A percentile compares a stretch with the other conserved stretches of the same genome.
Conservation (phyloP, 2,888 invertebrate species). For the Phyllotreta striolata region DNA sequence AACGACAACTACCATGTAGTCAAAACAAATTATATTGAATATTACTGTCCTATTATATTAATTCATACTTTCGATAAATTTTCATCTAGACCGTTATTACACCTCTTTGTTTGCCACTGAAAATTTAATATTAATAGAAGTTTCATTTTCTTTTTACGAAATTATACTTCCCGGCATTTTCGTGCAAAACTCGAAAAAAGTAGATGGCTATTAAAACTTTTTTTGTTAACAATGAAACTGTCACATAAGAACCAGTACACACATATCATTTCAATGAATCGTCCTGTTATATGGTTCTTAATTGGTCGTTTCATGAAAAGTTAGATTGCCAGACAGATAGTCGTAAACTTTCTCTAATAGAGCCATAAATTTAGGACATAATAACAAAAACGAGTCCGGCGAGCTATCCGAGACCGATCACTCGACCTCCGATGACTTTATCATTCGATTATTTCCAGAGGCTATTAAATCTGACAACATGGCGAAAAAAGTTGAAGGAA, state of each 20-base stretch:
- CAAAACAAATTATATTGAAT: conserved; percentile 30
- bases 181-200: too few species aligned
- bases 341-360: conserved; percentile 45
- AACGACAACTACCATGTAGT: conserved; percentile 19
- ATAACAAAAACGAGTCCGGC: conserved; percentile 41
- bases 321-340: conserved; percentile 41
- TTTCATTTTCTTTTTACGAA: too few species aligned
- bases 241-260: conserved; percentile 7
- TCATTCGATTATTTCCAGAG: conserved; percentile 18
- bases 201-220: not conserved
- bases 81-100: too few species aligned
- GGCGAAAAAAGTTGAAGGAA: not conserved
- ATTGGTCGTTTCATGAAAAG: conserved; percentile 48
- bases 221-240: conserved; percentile 3
- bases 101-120: too few species aligned
- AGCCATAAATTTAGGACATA: conserved; percentile 46
- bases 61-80: too few species aligned
- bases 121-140: too few species aligned
- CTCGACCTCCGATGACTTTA: conserved; percentile 1
- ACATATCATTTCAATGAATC: conserved; percentile 22
- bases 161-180: too few species aligned
- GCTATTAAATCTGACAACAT: conserved; percentile 4
- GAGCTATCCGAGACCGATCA: conserved; percentile 19
- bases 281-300: conserved; percentile 39
- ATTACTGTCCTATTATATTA: conserved; percentile 31